Evolutionary conservation across 2,797 vertebrate genomes (phyloP).

Genomic region (Antrozous pallidus): DNA sequence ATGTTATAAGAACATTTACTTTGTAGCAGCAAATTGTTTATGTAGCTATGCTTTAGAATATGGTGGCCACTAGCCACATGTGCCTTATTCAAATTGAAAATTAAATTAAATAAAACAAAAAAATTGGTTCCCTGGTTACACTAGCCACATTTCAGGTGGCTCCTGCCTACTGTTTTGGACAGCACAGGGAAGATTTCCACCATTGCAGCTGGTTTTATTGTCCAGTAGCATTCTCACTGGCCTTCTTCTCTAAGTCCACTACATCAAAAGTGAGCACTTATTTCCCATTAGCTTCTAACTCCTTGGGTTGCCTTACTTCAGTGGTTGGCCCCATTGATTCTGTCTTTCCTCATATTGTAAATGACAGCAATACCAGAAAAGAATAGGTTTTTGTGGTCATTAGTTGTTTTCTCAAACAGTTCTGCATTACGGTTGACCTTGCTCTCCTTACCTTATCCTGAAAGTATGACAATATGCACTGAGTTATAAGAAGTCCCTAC

Average conservation of each 20-base stretch:
- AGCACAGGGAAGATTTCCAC: neutral
- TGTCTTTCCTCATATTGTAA: neutral
- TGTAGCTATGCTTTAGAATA: neutral
- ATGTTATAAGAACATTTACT: neutral
- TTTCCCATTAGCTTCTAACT: neutral
- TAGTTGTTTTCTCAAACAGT: slow-evolving; percentile 2
- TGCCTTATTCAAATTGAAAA: slow-evolving; percentile 4
- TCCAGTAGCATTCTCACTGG: neutral
- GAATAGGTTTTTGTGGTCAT: neutral
- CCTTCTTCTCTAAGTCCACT: neutral
- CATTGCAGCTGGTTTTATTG: neutral
- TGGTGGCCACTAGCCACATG: neutral
- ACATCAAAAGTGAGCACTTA: neutral
- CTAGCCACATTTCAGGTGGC: neutral
- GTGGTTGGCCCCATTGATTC: neutral
- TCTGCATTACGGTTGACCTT: neutral
- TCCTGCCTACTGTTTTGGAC: neutral
- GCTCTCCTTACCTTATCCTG: neutral
- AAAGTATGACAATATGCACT: neutral
- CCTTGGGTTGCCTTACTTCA: neutral
- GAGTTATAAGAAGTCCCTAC: neutral
- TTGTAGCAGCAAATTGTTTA: neutral
- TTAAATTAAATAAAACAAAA: neutral
- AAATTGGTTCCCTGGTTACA: neutral
- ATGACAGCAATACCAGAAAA: neutral